Base-by-base conservation (phyloP, 2,797 vertebrate species). In the Pseudochromis fuscus region DNA sequence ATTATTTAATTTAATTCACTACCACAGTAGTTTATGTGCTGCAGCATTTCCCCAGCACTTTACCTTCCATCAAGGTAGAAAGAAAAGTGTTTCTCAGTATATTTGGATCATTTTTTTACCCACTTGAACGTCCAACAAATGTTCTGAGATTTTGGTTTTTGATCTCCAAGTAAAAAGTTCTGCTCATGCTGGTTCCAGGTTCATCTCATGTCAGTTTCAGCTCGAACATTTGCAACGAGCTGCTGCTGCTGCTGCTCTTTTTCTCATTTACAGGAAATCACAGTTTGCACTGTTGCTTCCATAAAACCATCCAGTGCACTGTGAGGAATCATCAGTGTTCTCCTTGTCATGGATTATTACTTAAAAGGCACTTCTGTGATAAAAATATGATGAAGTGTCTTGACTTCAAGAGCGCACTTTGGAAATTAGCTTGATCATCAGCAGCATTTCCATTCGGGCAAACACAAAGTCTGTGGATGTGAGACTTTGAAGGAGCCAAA, bases 401-500 rank as follows among this genome's bases (percentile, higher is more conserved):
- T 35, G 33, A 81, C 67, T 63, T 84, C 51, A 72, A 59, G 63
- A 52, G 44, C 9, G 24, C 64, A 67, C 49, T 58, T 66, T 76
- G 38, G n/a, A 72, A 79, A 67, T 75, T 24, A 72, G 62, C 42
- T 48, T 77, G 68, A 86, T 87, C 68, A 74, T 75, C 70, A 63
- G 68, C 64, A 52, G 37, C 13, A 61, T 62, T 70, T 77, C 38
- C 31, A 58, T 48, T 21, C 53, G 53, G 73, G 66, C 31, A 76
- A 77, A 62, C 72, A 79, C 38, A 35, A 69, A 9, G 24, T 53
- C n/a, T 27, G 45, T 35, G 24, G 64, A 75, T 76, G 13, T 53
- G 38, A 71, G 69, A 57, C 60, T 72, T 65, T 79, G 44, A 67
- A 80, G 77, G 66, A 75, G 69, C 69, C 58, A 15, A 23, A 4